Evolutionary conservation across 2,797 vertebrate genomes (phyloP).

Genomic region (Malacoctenus gilli): DNA sequence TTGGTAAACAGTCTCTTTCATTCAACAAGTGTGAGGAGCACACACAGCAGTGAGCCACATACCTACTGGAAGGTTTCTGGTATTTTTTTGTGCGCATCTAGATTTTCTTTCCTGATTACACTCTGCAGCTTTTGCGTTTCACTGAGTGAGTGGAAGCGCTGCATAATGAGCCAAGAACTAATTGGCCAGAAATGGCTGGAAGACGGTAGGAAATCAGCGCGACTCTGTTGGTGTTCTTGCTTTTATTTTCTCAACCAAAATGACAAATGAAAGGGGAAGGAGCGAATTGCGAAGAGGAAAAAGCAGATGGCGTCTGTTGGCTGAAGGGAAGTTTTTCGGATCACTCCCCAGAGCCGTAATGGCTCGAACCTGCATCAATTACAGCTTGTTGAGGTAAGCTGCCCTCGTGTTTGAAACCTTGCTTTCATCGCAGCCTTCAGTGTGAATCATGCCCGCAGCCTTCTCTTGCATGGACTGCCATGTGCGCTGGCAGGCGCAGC

Average conservation of each 20-base stretch:
- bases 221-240: slow-evolving; percentile 14
- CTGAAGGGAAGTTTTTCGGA: slow-evolving; percentile 22
- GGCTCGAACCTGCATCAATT: slow-evolving; percentile 21
- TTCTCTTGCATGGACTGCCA: neutral
- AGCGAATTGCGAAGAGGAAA: slow-evolving; percentile 1
- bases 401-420: slow-evolving; percentile 10
- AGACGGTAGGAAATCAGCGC: slow-evolving; percentile 23
- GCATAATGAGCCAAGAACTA: slow-evolving; percentile 10
- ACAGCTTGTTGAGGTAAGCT: slow-evolving; percentile 15
- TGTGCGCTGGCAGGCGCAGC: neutral
- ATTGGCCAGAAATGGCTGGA: slow-evolving; percentile 27
- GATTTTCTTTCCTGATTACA: too few species aligned
- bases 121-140: slow-evolving; percentile 16
- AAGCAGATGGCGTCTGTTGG: slow-evolving; percentile 36
- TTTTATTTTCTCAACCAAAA: slow-evolving; percentile 52
- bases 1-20: too few species aligned
- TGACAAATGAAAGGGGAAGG: slow-evolving; percentile 22
- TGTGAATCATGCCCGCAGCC: neutral
- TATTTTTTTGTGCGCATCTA: too few species aligned
- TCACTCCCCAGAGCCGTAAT: slow-evolving; percentile 32
- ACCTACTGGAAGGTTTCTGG: too few species aligned
- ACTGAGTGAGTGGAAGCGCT: slow-evolving; percentile 5
- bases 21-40: too few species aligned
- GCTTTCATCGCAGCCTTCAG: slow-evolving; percentile 1
- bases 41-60: too few species aligned